phyloP scores from a whole-genome alignment of 2,888 invertebrate species.

The Apodemia hepburni region DNA sequence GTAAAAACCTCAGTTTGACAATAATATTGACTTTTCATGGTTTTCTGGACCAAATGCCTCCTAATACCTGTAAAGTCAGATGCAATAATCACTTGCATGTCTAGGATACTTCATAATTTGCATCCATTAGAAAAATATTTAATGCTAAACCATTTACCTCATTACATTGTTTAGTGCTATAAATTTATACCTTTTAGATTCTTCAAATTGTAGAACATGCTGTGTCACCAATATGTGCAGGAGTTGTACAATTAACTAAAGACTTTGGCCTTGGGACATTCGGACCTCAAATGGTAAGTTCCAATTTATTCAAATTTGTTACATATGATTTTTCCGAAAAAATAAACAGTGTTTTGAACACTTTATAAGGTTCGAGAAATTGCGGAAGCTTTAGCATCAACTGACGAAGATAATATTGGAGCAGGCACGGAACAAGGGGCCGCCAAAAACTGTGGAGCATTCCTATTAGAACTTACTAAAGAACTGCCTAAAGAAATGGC shows the following conservation, averaged over 20 bases:
- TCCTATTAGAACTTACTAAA: constrained; percentile 83
- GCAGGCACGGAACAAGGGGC: constrained; percentile 59
- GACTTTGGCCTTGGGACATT: constrained; percentile 84
- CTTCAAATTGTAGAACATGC: constrained; percentile 89
- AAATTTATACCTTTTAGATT: constrained; percentile 70
- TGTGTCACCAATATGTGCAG: constrained; percentile 83
- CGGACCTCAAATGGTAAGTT: constrained; percentile 83
- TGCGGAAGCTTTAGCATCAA: constrained; percentile 82
- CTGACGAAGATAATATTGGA: constrained; percentile 69
- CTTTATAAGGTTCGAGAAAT: constrained; percentile 82
- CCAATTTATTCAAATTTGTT: not conserved
- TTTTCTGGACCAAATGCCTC: too few relatives aligned
- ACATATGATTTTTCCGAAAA: not conserved
- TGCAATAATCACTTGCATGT: too few relatives aligned
- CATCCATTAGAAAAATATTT: too few relatives aligned
- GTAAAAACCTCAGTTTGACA: too few relatives aligned
- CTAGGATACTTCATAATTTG: too few relatives aligned
- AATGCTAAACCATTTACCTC: too few relatives aligned
- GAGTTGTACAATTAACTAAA: constrained; percentile 84
- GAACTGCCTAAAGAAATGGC: constrained; percentile 81
- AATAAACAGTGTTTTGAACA: not conserved
- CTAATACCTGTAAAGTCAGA: too few relatives aligned
- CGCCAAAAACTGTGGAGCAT: constrained; percentile 72
- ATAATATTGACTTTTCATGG: too few relatives aligned
- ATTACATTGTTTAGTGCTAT: not conserved